phyloP scores from a whole-genome alignment of 2,113 vertebrate species.

The Prunella fulvescens region DNA sequence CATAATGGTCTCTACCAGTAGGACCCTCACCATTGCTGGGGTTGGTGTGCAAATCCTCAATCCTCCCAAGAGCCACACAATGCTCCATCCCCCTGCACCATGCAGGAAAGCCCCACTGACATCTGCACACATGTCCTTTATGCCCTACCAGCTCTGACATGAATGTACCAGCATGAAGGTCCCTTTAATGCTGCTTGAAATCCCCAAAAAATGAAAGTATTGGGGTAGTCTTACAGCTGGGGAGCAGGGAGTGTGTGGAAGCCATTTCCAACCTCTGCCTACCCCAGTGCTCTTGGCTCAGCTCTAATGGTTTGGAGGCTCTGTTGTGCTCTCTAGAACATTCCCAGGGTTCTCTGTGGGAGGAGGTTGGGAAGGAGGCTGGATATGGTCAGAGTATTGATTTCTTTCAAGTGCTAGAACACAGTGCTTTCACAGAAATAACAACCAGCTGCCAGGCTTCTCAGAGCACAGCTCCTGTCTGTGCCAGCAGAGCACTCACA shows the following conservation, averaged over 20 bases:
- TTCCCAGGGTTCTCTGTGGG: neutral
- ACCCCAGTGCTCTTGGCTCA: neutral
- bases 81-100: neutral
- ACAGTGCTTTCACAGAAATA: neutral
- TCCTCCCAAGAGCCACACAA: neutral
- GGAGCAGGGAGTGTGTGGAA: neutral
- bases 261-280: neutral
- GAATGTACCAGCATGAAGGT: neutral
- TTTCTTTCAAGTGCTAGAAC: constrained; percentile 10
- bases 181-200: neutral
- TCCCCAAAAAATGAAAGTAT: neutral
- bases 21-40: neutral
- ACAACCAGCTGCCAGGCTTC: neutral
- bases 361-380: neutral
- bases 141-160: neutral
- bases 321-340: neutral
- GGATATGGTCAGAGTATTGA: neutral
- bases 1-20: neutral
- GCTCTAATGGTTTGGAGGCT: accelerated
- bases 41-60: neutral
- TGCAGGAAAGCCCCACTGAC: neutral
- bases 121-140: neutral
- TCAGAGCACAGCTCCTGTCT: neutral
- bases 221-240: neutral
- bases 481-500: constrained; percentile 32